Conservation (phyloP, 2,888 invertebrate species). For the Zelleria hepariella region DNA sequence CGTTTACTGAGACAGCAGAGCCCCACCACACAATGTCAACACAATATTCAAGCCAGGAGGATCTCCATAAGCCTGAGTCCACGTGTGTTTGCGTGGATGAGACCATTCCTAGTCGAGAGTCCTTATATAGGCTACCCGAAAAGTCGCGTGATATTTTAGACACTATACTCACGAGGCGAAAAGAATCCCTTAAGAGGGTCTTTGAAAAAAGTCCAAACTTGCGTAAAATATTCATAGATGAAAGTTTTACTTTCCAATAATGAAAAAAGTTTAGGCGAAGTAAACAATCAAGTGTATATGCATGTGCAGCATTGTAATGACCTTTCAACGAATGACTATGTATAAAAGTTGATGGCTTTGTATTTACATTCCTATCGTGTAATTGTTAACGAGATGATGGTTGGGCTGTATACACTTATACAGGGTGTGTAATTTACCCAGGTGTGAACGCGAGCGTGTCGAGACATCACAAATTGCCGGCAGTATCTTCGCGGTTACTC, state of each 20-base stretch:
- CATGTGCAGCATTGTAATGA: too few relatives aligned
- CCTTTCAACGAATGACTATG: too few relatives aligned
- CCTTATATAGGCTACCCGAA: slow-evolving; percentile 13
- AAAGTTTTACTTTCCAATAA: slow-evolving; percentile 39
- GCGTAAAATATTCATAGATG: slow-evolving; percentile 50
- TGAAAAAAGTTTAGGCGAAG: too few relatives aligned
- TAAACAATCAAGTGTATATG: too few relatives aligned
- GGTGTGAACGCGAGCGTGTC: slow-evolving; percentile 26
- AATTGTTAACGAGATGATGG: background rate
- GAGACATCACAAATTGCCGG: slow-evolving; percentile 43
- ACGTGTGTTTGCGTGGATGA: slow-evolving; percentile 33
- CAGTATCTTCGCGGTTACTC: slow-evolving; percentile 40
- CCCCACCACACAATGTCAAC: slow-evolving; percentile 34
- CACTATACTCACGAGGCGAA: slow-evolving; percentile 31
- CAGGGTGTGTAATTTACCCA: slow-evolving; percentile 25
- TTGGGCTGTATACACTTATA: background rate
- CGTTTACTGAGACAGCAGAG: slow-evolving; percentile 43
- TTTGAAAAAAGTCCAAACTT: slow-evolving; percentile 41
- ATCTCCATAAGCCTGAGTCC: slow-evolving; percentile 21
- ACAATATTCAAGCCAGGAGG: slow-evolving; percentile 54
- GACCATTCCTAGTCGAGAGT: slow-evolving; percentile 7
- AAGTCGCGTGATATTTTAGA: slow-evolving; percentile 21
- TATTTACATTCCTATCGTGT: too few relatives aligned
- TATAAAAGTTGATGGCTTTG: too few relatives aligned
- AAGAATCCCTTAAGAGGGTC: slow-evolving; percentile 32